Evolutionary conservation across 2,888 invertebrate genomes (phyloP), one percentile per base, ranked within the genome.

Genomic region (Meghimatium bilineatum): DNA sequence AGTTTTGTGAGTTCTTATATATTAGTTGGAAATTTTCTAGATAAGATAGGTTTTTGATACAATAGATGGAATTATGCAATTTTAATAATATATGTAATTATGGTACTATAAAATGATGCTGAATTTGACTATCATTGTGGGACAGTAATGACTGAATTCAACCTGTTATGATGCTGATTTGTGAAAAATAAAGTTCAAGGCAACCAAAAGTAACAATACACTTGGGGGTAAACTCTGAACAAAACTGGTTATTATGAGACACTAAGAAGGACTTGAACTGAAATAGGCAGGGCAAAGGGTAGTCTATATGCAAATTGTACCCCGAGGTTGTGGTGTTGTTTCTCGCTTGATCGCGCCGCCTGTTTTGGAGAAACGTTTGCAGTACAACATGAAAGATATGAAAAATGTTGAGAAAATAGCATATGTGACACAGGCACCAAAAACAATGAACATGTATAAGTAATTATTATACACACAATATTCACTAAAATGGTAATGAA

Each of bases 231-330:
- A 49, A 74, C 49, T 52, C 29, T 32, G 26, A 74, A 74, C 52
- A 74, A 74, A 74, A 52, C 74, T 74, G 74, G 32, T 74, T 74
- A 74, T 74, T 74, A 52, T 74, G 20, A 32, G 52, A 74, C 34
- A 74, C 32, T 52, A 74, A 23, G n/a, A 44, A 52, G 29, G 52
- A 32, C 32, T 17, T 74, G 74, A 74, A 74, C 32, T 49, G 20
- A 74, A 74, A 52, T 52, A 14, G 17, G 52, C 49, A 38, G 77
- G 77, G 63, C 36, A 44, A 26, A 17, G 71, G 71, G 71, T n/a
- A 34, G 71, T 80, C 71, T 69, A 80, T 36, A 81, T 72, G 81
- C 81, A 81, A 81, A 81, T 34, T 74, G 81, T 81, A 81, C 81
- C 81, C 81, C 60, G 32, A 52, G 60, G 52, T 71, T 49, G 44